Percentiles rank a stretch among this genome's conserved stretches.
phyloP scores from a whole-genome alignment of 1,140 invertebrate genomes.

The Lysiphlebus fabarum region DNA sequence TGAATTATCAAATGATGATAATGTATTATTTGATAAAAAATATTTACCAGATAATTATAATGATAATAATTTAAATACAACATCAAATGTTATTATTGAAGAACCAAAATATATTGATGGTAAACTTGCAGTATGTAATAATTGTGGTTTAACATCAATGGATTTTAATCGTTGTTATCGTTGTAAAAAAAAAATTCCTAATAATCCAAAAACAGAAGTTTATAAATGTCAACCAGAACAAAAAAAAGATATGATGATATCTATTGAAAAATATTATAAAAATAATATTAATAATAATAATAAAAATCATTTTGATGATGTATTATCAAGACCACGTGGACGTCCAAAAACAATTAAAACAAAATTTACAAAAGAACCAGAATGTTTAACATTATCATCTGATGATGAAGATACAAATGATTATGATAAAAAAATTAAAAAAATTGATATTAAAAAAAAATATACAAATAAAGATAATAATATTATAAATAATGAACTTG shows the following conservation, averaged over 20 bases:
- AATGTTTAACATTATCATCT: slow-evolving; percentile 53
- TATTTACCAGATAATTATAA: slow-evolving; percentile 1
- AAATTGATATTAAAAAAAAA: neutral
- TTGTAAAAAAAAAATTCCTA: slow-evolving; percentile 57
- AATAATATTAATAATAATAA: slow-evolving; percentile 43
- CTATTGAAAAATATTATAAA: slow-evolving; percentile 34
- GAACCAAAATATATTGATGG: slow-evolving; percentile 63
- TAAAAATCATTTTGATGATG: slow-evolving; percentile 30
- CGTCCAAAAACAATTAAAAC: slow-evolving; percentile 24
- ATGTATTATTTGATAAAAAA: slow-evolving; percentile 8
- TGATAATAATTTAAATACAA: slow-evolving; percentile 45
- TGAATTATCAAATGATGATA: slow-evolving; percentile 7
- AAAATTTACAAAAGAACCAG: slow-evolving; percentile 44
- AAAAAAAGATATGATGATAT: slow-evolving; percentile 36
- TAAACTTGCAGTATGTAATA: slow-evolving; percentile 67
- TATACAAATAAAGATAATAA: slow-evolving; percentile 27
- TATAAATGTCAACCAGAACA: slow-evolving; percentile 23
- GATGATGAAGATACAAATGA: slow-evolving; percentile 46
- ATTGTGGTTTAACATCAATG: slow-evolving; percentile 68
- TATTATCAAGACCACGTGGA: slow-evolving; percentile 33
- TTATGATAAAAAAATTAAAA: neutral
- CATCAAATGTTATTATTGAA: slow-evolving; percentile 32
- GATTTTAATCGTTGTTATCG: slow-evolving; percentile 71
- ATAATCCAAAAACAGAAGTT: slow-evolving; percentile 54
- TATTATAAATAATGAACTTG: slow-evolving; percentile 32